Percentiles rank a stretch among this genome's conserved stretches.
These are phyloP conservation scores for Pristionchus entomophagus DNA, from an alignment of 2,888 invertebrate genomes.

Conservation along the genomic window DNA sequence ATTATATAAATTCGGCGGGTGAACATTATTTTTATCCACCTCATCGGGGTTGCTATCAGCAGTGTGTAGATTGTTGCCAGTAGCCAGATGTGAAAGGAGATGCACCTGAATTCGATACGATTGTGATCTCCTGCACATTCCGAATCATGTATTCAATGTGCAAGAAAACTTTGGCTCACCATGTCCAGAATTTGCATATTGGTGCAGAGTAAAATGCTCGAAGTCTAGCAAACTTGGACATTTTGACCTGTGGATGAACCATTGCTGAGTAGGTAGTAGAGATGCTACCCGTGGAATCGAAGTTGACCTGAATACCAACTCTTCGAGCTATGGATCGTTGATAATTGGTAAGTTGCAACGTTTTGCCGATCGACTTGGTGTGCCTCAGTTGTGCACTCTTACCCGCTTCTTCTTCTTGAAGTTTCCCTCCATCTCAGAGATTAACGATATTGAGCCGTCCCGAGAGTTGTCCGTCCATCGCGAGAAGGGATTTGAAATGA, in stretches of 20 bases:
- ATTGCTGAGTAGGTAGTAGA: not conserved
- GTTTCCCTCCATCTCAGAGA: not conserved
- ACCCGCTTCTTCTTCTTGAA: slow-evolving; percentile 36
- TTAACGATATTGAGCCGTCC: slow-evolving; percentile 29
- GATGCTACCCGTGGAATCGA: not conserved
- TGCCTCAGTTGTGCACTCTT: too few species aligned
- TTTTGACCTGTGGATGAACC: slow-evolving; percentile 49
- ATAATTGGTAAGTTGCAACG: too few species aligned
- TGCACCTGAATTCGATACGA: slow-evolving; percentile 52
- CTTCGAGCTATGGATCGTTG: too few species aligned
- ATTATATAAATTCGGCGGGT: not conserved
- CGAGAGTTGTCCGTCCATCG: not conserved
- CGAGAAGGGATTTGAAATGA: slow-evolving; percentile 20
- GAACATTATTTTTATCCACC: not conserved
- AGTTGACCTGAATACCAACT: slow-evolving; percentile 34
- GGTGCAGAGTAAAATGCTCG: slow-evolving; percentile 99
- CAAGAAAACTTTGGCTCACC: slow-evolving; percentile 46
- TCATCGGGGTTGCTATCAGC: slow-evolving; percentile 61
- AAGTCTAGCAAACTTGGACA: slow-evolving; percentile 78
- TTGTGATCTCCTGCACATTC: not conserved
- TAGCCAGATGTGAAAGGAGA: slow-evolving; percentile 72
- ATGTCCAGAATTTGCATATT: slow-evolving; percentile 61
- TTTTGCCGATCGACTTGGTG: too few species aligned
- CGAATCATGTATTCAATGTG: not conserved
- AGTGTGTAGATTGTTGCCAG: slow-evolving; percentile 68